Evolutionary conservation across 1,140 invertebrate species (phyloP).

Genomic region (Cylas formicarius): DNA sequence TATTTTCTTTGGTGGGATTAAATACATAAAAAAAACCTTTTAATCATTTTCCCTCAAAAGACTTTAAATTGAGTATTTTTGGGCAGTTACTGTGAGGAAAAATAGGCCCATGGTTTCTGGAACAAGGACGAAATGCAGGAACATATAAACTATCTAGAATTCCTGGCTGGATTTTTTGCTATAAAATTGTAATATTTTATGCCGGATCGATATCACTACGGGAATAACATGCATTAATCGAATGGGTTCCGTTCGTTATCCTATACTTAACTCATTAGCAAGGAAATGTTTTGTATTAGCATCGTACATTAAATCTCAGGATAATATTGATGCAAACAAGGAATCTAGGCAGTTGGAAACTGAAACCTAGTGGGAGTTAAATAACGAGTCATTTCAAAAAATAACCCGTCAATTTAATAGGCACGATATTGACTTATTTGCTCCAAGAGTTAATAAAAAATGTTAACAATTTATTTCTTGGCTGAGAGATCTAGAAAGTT

Average conservation of each 20-base stretch:
- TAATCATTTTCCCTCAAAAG: too few species aligned
- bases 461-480: constrained; percentile 26
- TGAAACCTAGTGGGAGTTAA: constrained; percentile 21
- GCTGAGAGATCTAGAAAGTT: constrained; percentile 20
- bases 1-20: too few species aligned
- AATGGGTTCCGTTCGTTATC: constrained; percentile 24
- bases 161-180: constrained; percentile 16
- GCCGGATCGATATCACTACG: constrained; percentile 29
- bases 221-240: constrained; percentile 25
- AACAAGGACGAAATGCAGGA: not conserved
- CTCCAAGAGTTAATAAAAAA: constrained; percentile 26
- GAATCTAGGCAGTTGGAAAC: constrained; percentile 17
- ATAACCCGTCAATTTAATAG: constrained; percentile 11
- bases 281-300: constrained; percentile 21
- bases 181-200: constrained; percentile 21
- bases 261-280: constrained; percentile 16
- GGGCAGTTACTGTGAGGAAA: not conserved
- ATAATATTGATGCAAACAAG: constrained; percentile 22
- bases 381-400: constrained; percentile 2
- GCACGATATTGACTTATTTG: constrained; percentile 27
- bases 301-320: constrained; percentile 26
- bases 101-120: constrained; percentile 3
- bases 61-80: too few species aligned
- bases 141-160: constrained; percentile 9
- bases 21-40: too few species aligned